These are phyloP conservation scores for Plestiodon gilberti DNA, from an alignment of 2,113 vertebrate genomes.

Conservation along the genomic window DNA sequence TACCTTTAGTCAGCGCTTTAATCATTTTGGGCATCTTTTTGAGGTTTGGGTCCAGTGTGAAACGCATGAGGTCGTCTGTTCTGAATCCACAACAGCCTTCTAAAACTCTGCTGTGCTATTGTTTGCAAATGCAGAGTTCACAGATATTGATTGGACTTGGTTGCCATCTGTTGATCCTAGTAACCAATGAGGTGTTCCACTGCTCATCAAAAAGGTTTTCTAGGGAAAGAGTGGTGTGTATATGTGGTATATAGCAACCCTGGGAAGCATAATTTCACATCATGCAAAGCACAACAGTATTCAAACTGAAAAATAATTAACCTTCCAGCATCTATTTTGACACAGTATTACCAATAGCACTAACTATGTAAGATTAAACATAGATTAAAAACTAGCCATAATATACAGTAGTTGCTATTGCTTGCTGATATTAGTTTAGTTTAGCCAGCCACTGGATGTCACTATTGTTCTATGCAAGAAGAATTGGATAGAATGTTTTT, in stretches of 20 bases:
- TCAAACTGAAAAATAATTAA: background rate
- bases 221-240: background rate
- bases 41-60: background rate
- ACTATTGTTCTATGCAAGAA: constrained; percentile 53
- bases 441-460: constrained; percentile 62
- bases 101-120: background rate
- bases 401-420: background rate
- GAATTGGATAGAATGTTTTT: background rate
- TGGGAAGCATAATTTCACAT: background rate
- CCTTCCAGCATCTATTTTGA: background rate
- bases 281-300: background rate
- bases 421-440: constrained; percentile 42
- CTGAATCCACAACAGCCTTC: background rate
- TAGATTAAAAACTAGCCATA: background rate
- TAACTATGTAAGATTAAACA: background rate
- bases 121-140: background rate
- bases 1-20: background rate
- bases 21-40: background rate
- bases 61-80: background rate
- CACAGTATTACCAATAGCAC: too few species aligned
- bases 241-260: background rate
- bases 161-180: background rate
- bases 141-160: background rate
- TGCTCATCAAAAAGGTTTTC: background rate
- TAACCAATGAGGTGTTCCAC: background rate